These are phyloP conservation scores for Uropetala carovei DNA, from an alignment of 2,888 invertebrate species.

Conservation along the genomic window DNA sequence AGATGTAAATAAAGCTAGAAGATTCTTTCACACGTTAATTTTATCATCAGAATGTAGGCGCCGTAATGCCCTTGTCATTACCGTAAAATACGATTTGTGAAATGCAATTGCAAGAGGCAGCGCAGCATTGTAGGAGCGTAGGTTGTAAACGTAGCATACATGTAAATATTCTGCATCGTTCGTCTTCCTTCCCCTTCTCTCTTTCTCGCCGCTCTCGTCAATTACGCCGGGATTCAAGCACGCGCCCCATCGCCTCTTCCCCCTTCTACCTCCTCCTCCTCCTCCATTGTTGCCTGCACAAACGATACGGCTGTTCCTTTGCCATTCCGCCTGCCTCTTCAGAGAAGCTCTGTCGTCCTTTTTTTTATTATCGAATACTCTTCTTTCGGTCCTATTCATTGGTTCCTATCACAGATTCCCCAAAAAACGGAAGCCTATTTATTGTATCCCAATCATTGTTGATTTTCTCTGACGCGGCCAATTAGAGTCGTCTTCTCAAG, in stretches of 20 bases:
- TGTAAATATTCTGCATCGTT: background rate
- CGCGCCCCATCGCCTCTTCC: background rate
- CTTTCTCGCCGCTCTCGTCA: background rate
- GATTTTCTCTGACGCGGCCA: constrained; percentile 1
- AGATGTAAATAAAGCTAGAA: no score
- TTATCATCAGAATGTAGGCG: no score
- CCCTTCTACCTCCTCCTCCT: background rate
- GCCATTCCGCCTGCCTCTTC: background rate
- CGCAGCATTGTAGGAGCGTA: background rate
- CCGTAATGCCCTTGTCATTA: no score
- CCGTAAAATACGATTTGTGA: background rate
- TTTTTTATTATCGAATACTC: background rate
- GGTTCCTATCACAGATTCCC: background rate
- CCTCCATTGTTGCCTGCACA: background rate
- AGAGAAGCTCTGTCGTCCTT: background rate
- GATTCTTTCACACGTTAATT: no score
- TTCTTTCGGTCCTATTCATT: background rate
- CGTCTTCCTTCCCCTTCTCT: background rate
- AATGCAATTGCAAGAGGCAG: background rate
- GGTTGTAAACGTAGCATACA: background rate
- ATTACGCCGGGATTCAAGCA: background rate
- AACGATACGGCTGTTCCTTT: background rate
- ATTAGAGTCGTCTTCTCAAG: background rate
- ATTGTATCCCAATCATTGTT: constrained; percentile 32
- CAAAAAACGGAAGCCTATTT: constrained; percentile 23